Evolutionary conservation across 1,140 invertebrate species (phyloP).

Genomic region (Semibalanus balanoides): DNA sequence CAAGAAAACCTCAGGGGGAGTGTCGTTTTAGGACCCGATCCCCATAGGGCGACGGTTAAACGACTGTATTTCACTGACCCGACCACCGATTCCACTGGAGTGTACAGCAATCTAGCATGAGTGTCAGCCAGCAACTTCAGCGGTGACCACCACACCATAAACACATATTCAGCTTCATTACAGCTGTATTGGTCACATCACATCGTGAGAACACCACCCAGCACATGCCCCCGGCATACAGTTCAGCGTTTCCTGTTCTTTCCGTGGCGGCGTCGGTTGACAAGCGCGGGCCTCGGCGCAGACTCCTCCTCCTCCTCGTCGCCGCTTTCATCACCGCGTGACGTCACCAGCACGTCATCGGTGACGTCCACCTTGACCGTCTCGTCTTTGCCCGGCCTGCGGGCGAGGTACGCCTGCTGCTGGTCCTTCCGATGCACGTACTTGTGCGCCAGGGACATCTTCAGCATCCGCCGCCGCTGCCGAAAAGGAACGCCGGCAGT

Average conservation of each 20-base stretch:
- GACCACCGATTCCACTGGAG: too few species aligned
- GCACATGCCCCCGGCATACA: neutral
- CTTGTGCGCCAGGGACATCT: neutral
- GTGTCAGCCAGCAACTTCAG: too few species aligned
- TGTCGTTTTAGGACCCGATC: too few species aligned
- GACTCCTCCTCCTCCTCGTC: neutral
- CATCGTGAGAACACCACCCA: neutral
- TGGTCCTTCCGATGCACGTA: neutral
- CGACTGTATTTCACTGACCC: too few species aligned
- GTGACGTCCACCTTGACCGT: conserved; percentile 12
- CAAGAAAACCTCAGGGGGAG: too few species aligned
- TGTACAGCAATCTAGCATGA: too few species aligned
- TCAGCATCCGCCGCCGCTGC: conserved; percentile 1
- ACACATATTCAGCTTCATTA: too few species aligned
- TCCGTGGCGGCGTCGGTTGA: neutral
- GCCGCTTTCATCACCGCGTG: neutral
- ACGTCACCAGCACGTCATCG: conserved; percentile 1
- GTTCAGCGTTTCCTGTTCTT: neutral
- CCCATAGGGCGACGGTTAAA: too few species aligned
- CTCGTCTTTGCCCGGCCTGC: neutral
- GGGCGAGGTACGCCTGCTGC: neutral
- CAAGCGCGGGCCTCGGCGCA: neutral
- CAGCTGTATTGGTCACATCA: too few species aligned
- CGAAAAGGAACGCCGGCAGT: too few species aligned
- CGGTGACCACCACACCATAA: too few species aligned